Evolutionary conservation across 1,140 invertebrate genomes (phyloP).

Genomic region (Procambarus virginalis): DNA sequence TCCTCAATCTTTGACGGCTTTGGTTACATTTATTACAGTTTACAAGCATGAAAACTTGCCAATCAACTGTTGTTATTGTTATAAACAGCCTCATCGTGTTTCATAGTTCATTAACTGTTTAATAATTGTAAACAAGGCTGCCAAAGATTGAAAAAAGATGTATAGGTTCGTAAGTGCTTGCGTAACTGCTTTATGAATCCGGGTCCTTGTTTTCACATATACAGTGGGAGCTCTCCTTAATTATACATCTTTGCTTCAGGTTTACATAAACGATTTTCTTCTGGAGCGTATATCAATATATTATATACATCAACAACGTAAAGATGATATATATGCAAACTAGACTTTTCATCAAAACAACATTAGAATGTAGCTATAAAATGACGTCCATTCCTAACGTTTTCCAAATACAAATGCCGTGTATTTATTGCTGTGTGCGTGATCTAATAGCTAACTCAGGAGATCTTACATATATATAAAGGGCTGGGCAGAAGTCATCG

Average conservation of each 20-base stretch:
- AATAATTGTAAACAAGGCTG: too few species aligned
- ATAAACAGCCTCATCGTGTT: too few species aligned
- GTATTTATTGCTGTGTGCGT: slow-evolving; percentile 67
- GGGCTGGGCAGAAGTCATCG: slow-evolving; percentile 56
- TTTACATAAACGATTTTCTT: slow-evolving; percentile 56
- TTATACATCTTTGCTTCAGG: slow-evolving; percentile 55
- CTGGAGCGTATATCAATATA: slow-evolving; percentile 62
- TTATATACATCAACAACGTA: slow-evolving; percentile 68
- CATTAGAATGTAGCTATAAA: slow-evolving; percentile 66
- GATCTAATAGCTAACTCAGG: slow-evolving; percentile 63
- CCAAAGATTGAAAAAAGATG: too few species aligned
- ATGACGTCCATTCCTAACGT: slow-evolving; percentile 61
- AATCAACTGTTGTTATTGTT: too few species aligned
- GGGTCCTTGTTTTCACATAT: not conserved
- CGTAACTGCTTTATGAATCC: too few species aligned
- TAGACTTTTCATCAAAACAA: slow-evolving; percentile 68
- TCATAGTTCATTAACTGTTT: too few species aligned
- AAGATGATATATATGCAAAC: slow-evolving; percentile 67
- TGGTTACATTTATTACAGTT: too few species aligned
- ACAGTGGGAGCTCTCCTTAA: slow-evolving; percentile 45
- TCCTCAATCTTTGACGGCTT: too few species aligned
- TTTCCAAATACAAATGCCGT: slow-evolving; percentile 60
- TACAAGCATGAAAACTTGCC: too few species aligned
- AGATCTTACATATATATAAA: slow-evolving; percentile 29
- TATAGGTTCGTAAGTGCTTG: too few species aligned